A percentile compares a stretch with the other conserved stretches of the same genome.
These are phyloP conservation scores for Oenanthe melanoleuca DNA, from an alignment of 2,113 vertebrate genomes.

Conservation along the genomic window DNA sequence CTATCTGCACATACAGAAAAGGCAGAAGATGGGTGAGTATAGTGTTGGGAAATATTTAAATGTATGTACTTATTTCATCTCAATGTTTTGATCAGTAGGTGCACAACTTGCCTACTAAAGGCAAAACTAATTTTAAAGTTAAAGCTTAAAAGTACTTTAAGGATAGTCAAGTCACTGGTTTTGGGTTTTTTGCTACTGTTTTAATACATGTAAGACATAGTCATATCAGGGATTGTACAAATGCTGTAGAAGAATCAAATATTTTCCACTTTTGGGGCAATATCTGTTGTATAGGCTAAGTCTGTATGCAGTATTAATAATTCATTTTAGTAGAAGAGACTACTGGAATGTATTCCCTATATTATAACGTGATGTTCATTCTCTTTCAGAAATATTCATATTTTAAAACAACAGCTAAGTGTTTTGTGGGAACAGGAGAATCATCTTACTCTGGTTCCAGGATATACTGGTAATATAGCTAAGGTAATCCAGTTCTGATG, in stretches of 20 bases:
- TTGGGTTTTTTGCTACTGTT: neutral
- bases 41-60: neutral
- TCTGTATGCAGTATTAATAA: neutral
- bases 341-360: neutral
- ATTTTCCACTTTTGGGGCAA: neutral
- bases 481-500: constrained; percentile 76
- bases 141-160: neutral
- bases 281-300: neutral
- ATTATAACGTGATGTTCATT: neutral
- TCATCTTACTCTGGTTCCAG: constrained; percentile 81
- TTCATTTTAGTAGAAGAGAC: neutral
- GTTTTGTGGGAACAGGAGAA: constrained; percentile 85
- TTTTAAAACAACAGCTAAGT: constrained; percentile 85
- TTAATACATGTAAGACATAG: neutral
- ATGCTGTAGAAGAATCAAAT: neutral
- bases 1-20: constrained; percentile 77
- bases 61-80: neutral
- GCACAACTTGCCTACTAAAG: neutral
- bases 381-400: constrained; percentile 82
- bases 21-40: constrained; percentile 79
- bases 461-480: constrained; percentile 85
- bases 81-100: neutral
- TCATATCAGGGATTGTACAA: neutral
- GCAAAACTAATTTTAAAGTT: neutral
- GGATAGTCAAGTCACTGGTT: neutral